These are phyloP conservation scores for Drosophila takahashii DNA, from an alignment of 1,140 invertebrate species.

Conservation along the genomic window DNA sequence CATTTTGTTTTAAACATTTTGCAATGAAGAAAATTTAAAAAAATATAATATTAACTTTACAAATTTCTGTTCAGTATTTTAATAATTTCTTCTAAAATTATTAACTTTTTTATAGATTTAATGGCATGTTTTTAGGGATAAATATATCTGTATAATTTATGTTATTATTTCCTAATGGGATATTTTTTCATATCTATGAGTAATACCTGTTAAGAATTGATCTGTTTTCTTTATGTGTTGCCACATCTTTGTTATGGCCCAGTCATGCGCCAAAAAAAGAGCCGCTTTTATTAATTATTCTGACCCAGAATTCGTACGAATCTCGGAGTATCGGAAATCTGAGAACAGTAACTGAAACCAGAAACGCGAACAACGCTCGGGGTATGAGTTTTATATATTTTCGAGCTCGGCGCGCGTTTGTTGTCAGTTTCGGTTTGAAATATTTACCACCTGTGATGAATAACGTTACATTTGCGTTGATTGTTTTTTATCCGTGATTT, in stretches of 20 bases:
- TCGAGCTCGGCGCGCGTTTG: slow-evolving; percentile 68
- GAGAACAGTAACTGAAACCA: slow-evolving; percentile 32
- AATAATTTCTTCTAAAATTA: no score
- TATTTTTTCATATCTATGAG: neutral
- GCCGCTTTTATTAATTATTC: slow-evolving; percentile 76
- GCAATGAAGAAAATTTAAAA: neutral
- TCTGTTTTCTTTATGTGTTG: slow-evolving; percentile 17
- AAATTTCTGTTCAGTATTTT: no score
- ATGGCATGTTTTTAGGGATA: no score
- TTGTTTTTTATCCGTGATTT: slow-evolving; percentile 74
- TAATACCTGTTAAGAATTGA: slow-evolving; percentile 13
- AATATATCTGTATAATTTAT: no score
- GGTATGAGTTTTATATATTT: slow-evolving; percentile 20
- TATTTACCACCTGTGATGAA: slow-evolving; percentile 83
- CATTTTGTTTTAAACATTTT: slow-evolving; percentile 5
- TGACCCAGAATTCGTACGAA: slow-evolving; percentile 69
- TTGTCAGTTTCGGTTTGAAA: slow-evolving; percentile 70
- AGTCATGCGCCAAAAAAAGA: slow-evolving; percentile 69
- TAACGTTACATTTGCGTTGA: slow-evolving; percentile 78
- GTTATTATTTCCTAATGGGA: neutral
- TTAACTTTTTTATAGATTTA: no score
- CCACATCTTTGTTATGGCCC: slow-evolving; percentile 48
- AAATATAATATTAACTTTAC: no score
- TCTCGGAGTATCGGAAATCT: slow-evolving; percentile 50
- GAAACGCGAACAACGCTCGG: slow-evolving; percentile 22